Percentiles rank a stretch among this genome's conserved stretches.
phyloP scores from a whole-genome alignment of 1,140 invertebrate genomes.

The Drosophila pandora region DNA sequence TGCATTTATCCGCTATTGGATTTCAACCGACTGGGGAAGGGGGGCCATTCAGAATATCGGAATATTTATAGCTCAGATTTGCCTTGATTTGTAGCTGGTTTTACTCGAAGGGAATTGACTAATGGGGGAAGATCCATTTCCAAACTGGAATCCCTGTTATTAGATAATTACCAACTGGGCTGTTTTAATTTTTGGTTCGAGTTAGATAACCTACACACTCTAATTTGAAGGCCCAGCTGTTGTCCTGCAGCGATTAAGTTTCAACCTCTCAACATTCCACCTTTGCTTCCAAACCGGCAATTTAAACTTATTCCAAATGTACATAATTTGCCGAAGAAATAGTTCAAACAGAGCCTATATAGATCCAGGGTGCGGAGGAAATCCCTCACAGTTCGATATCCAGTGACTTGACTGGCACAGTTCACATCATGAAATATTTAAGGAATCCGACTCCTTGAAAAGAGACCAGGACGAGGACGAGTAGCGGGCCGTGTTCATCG shows the following conservation, averaged over 20 bases:
- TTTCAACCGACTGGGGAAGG: constrained; percentile 41
- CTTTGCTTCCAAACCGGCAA: constrained; percentile 11
- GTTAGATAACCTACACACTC: background rate
- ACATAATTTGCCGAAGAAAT: constrained; percentile 39
- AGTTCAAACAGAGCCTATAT: constrained; percentile 29
- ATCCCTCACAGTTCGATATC: constrained; percentile 11
- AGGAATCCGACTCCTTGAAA: constrained; percentile 37
- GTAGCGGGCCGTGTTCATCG: background rate
- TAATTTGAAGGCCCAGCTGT: constrained; percentile 11
- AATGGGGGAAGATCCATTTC: too few species aligned
- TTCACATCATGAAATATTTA: constrained; percentile 62
- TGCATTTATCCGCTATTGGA: constrained; percentile 72
- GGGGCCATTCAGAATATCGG: constrained; percentile 3
- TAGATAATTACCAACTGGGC: background rate
- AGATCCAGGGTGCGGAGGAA: constrained; percentile 17
- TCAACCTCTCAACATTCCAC: constrained; percentile 25
- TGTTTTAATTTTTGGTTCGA: background rate
- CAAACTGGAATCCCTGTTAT: background rate
- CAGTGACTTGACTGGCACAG: constrained; percentile 41
- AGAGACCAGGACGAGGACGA: constrained; percentile 18
- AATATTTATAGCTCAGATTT: constrained; percentile 60
- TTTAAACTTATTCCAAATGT: constrained; percentile 27
- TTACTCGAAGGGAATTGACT: background rate
- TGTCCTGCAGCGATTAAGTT: constrained; percentile 6
- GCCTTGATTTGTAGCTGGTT: constrained; percentile 16